phyloP scores from a whole-genome alignment of 2,113 vertebrate genomes.

The Orthonyx spaldingii region DNA sequence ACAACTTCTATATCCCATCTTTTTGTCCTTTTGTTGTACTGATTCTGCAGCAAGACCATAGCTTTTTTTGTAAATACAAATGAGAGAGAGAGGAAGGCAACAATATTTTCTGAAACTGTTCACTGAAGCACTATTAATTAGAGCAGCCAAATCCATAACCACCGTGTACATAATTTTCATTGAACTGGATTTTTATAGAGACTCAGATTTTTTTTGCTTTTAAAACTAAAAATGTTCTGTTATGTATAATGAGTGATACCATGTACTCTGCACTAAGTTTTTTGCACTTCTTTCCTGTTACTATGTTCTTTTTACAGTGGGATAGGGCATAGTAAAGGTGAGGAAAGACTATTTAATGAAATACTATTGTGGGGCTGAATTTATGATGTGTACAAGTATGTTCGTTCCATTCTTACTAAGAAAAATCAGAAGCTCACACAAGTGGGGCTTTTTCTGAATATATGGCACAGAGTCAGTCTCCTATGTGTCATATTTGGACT shows the following conservation, averaged over 20 bases:
- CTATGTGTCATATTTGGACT: neutral
- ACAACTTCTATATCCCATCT: neutral
- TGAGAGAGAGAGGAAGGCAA: neutral
- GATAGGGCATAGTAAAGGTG: neutral
- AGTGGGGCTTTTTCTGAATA: neutral
- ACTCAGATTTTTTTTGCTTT: neutral
- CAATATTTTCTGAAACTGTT: neutral
- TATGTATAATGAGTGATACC: neutral
- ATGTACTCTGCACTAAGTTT: neutral
- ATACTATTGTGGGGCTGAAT: neutral
- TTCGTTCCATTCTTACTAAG: neutral
- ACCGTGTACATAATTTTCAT: neutral
- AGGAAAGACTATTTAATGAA: neutral
- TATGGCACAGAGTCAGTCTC: neutral
- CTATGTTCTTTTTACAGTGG: neutral
- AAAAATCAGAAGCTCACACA: neutral
- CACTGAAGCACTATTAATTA: neutral
- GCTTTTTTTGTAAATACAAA: neutral
- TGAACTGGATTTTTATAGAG: neutral
- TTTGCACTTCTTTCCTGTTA: neutral
- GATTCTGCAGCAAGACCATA: neutral
- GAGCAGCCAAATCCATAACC: neutral
- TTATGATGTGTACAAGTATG: neutral
- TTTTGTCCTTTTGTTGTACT: neutral
- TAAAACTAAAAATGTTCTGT: neutral